Conservation (phyloP, 2,113 vertebrate species). For the Lepus europaeus region DNA sequence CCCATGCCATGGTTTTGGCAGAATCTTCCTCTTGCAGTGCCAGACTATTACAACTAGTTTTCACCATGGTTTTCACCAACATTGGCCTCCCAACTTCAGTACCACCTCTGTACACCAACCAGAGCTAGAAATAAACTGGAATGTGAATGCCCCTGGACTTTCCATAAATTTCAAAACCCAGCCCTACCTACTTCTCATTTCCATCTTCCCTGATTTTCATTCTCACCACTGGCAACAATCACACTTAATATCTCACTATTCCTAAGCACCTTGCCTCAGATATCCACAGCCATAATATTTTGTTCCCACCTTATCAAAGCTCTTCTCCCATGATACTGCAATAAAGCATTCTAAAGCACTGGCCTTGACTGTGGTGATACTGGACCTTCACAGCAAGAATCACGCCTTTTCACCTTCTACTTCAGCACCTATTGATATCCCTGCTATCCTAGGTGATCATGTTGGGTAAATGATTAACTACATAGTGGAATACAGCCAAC, state of each 20-base stretch:
- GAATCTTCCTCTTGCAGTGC: not conserved
- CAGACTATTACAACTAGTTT: not conserved
- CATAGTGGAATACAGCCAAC: not conserved
- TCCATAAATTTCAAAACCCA: not conserved
- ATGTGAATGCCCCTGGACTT: not conserved
- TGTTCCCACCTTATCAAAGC: not conserved
- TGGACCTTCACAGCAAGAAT: not conserved
- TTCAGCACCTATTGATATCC: not conserved
- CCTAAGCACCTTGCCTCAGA: not conserved
- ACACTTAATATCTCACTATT: not conserved
- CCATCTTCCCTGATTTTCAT: no score
- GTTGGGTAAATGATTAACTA: not conserved
- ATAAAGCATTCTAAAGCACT: not conserved
- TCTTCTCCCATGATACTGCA: not conserved
- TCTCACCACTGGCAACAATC: not conserved
- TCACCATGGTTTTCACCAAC: not conserved
- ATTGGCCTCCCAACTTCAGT: not conserved
- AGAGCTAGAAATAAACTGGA: not conserved
- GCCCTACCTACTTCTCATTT: not conserved
- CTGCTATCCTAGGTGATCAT: no score
- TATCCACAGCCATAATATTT: not conserved
- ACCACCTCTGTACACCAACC: not conserved
- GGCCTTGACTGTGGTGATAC: not conserved
- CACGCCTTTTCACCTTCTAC: not conserved
- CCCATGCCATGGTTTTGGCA: not conserved